A percentile compares a stretch with the other conserved stretches of the same genome.
Conservation (phyloP, 2,888 invertebrate species). For the Cinara cedri region DNA sequence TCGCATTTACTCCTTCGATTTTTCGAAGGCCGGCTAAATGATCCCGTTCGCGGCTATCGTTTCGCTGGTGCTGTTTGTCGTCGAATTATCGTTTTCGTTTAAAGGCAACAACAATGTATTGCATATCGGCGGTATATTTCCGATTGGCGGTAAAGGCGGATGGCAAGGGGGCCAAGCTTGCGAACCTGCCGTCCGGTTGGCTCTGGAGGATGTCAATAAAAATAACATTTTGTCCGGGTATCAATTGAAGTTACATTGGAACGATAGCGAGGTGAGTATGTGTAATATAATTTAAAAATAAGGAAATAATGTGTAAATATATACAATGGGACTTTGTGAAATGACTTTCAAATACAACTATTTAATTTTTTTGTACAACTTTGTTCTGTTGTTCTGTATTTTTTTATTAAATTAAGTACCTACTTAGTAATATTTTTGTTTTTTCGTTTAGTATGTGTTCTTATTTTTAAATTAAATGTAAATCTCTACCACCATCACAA, state of each 20-base stretch:
- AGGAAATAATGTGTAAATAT: too few relatives aligned
- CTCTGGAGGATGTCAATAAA: slow-evolving; percentile 93
- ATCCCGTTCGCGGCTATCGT: slow-evolving; percentile 3
- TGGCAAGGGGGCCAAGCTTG: slow-evolving; percentile 99
- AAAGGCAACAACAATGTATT: slow-evolving; percentile 71
- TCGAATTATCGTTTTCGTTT: neutral
- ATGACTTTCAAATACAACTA: too few relatives aligned
- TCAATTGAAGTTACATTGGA: slow-evolving; percentile 87
- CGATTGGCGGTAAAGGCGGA: slow-evolving; percentile 93
- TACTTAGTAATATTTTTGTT: too few relatives aligned
- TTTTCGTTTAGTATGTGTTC: too few relatives aligned
- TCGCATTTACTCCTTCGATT: neutral
- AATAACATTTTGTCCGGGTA: slow-evolving; percentile 90
- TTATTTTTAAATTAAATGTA: too few relatives aligned
- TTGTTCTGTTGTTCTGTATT: too few relatives aligned
- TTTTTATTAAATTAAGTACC: too few relatives aligned
- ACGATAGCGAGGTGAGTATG: slow-evolving; percentile 88
- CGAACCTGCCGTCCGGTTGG: slow-evolving; percentile 95
- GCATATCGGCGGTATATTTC: slow-evolving; percentile 97
- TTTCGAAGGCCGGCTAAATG: slow-evolving; percentile 19
- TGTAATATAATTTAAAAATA: too few relatives aligned
- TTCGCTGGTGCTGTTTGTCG: neutral
- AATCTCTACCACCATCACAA: too few relatives aligned
- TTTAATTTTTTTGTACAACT: too few relatives aligned
- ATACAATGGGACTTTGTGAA: too few relatives aligned